Conservation (phyloP, 2,888 invertebrate genomes). For the Vanessa cardui region DNA sequence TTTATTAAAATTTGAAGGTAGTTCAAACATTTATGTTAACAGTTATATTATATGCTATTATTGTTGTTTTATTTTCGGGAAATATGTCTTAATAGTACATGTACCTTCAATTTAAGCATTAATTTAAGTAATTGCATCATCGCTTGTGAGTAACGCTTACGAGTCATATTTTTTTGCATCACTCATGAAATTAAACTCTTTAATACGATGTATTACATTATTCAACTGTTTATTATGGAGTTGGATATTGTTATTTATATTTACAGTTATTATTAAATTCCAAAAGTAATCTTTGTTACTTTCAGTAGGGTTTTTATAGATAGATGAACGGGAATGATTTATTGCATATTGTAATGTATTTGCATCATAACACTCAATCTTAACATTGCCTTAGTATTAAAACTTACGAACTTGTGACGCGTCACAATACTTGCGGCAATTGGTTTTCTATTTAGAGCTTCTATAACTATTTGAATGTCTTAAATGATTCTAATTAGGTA, state of each 20-base stretch:
- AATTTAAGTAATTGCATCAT: constrained; percentile 3
- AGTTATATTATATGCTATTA: background rate
- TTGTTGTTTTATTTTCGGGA: background rate
- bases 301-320: too few relatives aligned
- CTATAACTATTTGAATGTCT: constrained; percentile 16
- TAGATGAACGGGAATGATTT: background rate
- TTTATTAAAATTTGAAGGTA: background rate
- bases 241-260: background rate
- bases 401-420: constrained; percentile 55
- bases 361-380: constrained; percentile 54
- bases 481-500: constrained; percentile 18
- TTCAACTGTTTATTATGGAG: background rate
- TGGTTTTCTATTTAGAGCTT: constrained; percentile 6
- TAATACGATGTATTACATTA: background rate
- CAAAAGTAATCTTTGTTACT: background rate
- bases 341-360: constrained; percentile 27
- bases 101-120: background rate
- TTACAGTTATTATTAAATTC: background rate
- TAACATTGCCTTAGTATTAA: constrained; percentile 41
- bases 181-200: background rate
- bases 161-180: constrained; percentile 5
- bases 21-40: background rate
- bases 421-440: constrained; percentile 35
- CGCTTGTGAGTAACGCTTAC: constrained; percentile 2
- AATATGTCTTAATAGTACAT: background rate